Base-by-base conservation (phyloP, 1,140 invertebrate genomes). In the Cyclargus thomasi region DNA sequence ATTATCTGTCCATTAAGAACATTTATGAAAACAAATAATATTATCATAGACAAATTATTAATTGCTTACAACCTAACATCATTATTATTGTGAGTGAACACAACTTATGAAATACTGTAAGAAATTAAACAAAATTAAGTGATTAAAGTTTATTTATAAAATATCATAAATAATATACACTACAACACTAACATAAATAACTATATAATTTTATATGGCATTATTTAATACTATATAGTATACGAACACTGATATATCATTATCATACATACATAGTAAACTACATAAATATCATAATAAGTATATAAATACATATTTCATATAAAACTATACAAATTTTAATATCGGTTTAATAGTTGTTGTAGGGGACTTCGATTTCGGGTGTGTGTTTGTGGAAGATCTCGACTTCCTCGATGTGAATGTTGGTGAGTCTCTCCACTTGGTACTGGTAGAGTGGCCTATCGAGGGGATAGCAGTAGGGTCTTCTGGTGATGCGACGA, bases 381-480 rank as follows among this genome's bases (percentile, higher is more conserved):
- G 91, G 88, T 8, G 92, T 92, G 10, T 86, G 85, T 74, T 93
- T 93, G 76, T 94, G 93, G 82, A 92, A 92, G 72, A 95, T 93
- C 66, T 90, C 82, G 17, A 95, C 91, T 69, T 94, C 94, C 63
- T 93, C 84, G 18, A 83, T 66, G 76, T 91, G 91, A 71, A 92
- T 91, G 76, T 94, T 93, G 76, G 94, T 93, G 5, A 92, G 82
- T 35, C 91, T 82, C 59, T 92, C 77, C 74, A 92, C 91, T 77
- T 91, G 91, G 78, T 89, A 90, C 47, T 88, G 84, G 68, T 92
- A 81, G 65, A 94, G 86, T 18, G 92, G 91, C 62, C 94, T 91
- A 80, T 95, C 93, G 74, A 95, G 91, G 8, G 94, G 94, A 87
- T 92, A 95, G 39, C 92, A 93, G 68, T 94, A 91, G 22, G 93